A percentile compares a stretch with the other conserved stretches of the same genome.
These are phyloP conservation scores for Scarus forsteni DNA, from an alignment of 2,797 vertebrate species.

Conservation along the genomic window DNA sequence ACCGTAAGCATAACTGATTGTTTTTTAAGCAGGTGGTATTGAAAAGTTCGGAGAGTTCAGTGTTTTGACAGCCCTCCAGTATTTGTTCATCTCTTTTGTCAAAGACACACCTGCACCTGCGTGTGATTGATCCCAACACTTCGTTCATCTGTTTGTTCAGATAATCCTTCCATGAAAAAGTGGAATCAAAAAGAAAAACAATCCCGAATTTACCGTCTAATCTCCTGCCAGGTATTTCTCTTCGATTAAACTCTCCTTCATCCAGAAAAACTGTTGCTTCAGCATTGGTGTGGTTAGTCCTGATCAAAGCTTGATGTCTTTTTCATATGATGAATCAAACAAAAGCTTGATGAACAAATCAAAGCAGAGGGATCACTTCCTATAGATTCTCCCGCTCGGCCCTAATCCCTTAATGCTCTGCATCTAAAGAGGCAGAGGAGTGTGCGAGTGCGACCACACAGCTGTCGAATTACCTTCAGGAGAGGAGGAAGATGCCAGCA, in stretches of 20 bases:
- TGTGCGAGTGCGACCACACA: conserved; percentile 57
- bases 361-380: conserved; percentile 59
- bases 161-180: conserved; percentile 40
- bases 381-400: conserved; percentile 39
- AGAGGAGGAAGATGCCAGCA: conserved; percentile 42
- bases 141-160: conserved; percentile 51
- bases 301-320: conserved; percentile 74
- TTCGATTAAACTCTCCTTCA: conserved; percentile 16
- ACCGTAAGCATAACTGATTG: too few relatives aligned
- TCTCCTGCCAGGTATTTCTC: conserved; percentile 78
- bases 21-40: too few relatives aligned
- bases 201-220: conserved; percentile 74
- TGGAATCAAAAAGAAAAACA: conserved; percentile 37
- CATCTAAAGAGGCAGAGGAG: conserved; percentile 40
- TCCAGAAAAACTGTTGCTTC: conserved; percentile 29
- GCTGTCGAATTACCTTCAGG: conserved; percentile 66
- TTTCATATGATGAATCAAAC: conserved; percentile 58
- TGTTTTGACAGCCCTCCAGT: not conserved
- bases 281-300: conserved; percentile 42
- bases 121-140: conserved; percentile 56
- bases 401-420: conserved; percentile 65
- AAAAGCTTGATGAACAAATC: conserved; percentile 64
- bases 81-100: conserved; percentile 28
- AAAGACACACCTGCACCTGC: conserved; percentile 66
- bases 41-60: too few relatives aligned